Evolutionary conservation across 2,888 invertebrate species (phyloP), one percentile per base, ranked within the genome.

Genomic region (Taenaris catops): DNA sequence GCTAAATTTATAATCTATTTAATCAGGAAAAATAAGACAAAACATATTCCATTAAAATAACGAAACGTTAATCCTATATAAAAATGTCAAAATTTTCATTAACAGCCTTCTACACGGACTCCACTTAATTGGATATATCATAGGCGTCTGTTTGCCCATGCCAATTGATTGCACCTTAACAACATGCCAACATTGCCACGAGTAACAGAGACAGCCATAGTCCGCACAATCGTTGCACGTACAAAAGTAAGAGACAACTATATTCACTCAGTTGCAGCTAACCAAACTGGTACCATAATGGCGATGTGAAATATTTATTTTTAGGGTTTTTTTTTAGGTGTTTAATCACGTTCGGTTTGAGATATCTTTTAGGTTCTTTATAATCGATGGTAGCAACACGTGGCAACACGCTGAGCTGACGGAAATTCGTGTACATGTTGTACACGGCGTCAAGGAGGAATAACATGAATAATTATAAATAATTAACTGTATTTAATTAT

Each of bases 141-240:
- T 86, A 87, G 81, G 80, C 79, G 83, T 86, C 79, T 87, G 86
- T 87, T 87, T 86, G 86, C 84, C 81, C 86, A 80, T 78, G 83
- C 68, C 86, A 87, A 87, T 87, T 87, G 87, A 87, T 87, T 87
- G 87, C 86, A 76, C 78, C 76, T 80, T 84, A 83, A 84, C 84
- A 80, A 80, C 81, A 73, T 72, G 70, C 78, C 74, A 71, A 80
- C 79, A 81, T 84, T 84, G 83, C 74, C 68, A 60, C 54, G 60
- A 57, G 37, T 21, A 66, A 79, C 18, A 48, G 63, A 49, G 76
- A 78, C 41, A 36, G 52, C 48, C 51, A 25, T 8, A 20, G 5
- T 7, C 10, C 3, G 8, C 17, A 24, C 24, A 25, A 5, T 3
- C 3, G 10, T 10, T 14, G 4, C 6, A 0, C 4, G 8, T 27